Base-by-base conservation (phyloP, 53 echinoderm and acorn worm genomes). In the Luidia sarsii region DNA sequence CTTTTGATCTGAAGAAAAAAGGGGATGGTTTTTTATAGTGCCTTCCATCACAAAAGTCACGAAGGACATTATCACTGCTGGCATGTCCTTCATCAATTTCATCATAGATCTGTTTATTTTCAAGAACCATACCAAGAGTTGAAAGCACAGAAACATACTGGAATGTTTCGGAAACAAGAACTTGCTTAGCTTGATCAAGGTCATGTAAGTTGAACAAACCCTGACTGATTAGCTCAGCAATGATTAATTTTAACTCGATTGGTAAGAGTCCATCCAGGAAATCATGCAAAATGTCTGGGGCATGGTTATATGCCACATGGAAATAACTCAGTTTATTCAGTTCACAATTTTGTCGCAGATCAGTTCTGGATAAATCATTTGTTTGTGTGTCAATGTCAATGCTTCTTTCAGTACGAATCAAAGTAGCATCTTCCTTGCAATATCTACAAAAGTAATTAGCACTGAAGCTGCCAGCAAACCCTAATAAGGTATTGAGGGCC, bases 261-360 rank as follows among this genome's bases (percentile, higher is more conserved):
- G 89, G 80, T 0, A 89, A 50, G 29, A 83, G 28, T 25, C 89
- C 89, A 16, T 89, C 83, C 28, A 83, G 30, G 35, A 89, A 83
- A 63, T 89, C 89, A 38, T 89, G 89, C 83, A 89, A 83, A 2
- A 89, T 22, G 27, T 89, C 83, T 34, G 60, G n/a, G 51, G 80
- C 71, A 33, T 22, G 13, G 35, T 87, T 87, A 20, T 80, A 32
- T 33, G 48, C 31, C 5, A 70, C 80, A 70, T 87, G 87, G 38
- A 35, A 87, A 46, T 87, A 61, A 48, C 14, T 70, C 0, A 87
- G 50, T 51, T 45, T 20, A 60, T 80, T 87, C 18, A 87, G 27
- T 27, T 36, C 71, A 50, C 50, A 70, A 8, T 59, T 33, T 19
- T 68, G 46, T 23, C 51, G 59, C 5, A 87, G 24, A 62, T 71